These are phyloP conservation scores for Pinctada fucata DNA, from an alignment of 2,888 invertebrate genomes.

Conservation along the genomic window DNA sequence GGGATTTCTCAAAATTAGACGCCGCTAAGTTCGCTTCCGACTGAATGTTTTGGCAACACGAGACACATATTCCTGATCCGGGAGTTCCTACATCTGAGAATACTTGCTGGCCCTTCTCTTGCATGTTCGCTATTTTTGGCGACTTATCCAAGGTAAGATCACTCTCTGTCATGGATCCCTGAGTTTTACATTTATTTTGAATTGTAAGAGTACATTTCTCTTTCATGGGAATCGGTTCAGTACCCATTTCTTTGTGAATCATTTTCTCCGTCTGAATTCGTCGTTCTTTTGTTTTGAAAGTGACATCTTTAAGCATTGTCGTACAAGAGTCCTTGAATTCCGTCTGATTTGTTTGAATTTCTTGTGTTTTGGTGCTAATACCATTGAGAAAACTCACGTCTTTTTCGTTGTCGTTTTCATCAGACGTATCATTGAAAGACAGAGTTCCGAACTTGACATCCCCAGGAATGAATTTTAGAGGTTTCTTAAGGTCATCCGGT, in stretches of 20 bases:
- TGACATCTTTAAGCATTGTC: not conserved
- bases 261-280: not conserved
- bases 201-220: conserved; percentile 9
- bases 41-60: conserved; percentile 54
- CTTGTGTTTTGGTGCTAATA: not conserved
- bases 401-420: conserved; percentile 23
- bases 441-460: conserved; percentile 67
- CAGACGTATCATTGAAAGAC: conserved; percentile 25
- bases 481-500: conserved; percentile 59
- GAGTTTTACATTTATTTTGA: not conserved
- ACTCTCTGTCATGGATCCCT: not conserved
- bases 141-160: not conserved
- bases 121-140: not conserved
- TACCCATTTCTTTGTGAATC: conserved; percentile 13
- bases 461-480: conserved; percentile 70
- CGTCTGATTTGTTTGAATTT: not conserved
- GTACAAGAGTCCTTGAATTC: not conserved
- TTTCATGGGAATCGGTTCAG: conserved; percentile 6
- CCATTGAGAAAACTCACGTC: not conserved
- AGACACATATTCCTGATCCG: conserved; percentile 50
- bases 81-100: conserved; percentile 40
- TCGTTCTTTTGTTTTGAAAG: not conserved
- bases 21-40: conserved; percentile 40
- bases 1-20: conserved; percentile 49
- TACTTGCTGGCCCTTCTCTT: conserved; percentile 28